Base-by-base conservation (phyloP, 2,113 vertebrate species). In the Daphoenositta chrysoptera region DNA sequence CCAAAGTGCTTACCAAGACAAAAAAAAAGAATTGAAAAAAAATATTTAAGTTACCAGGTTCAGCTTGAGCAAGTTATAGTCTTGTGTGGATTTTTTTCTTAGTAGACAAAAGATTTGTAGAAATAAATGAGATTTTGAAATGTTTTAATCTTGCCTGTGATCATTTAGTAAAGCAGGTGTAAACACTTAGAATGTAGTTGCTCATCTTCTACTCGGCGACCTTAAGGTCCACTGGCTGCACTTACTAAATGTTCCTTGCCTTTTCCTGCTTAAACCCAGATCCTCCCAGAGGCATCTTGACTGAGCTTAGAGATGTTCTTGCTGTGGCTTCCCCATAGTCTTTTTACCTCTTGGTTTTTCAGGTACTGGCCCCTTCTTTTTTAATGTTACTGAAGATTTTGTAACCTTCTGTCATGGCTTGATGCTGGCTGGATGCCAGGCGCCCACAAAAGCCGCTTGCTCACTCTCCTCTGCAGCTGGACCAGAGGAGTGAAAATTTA, bases 221-320 rank as follows among this genome's bases (percentile, higher is more conserved):
- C 0, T 69, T 47, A 19, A 33, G 48, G 48, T 56, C 24, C 1
- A 2, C n/a, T 64, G 39, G 12, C 35, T 50, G 65, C 0, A 0
- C 14, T 63, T 66, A 13, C 4, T 35, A 31, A 33, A 51, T 15
- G 6, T 63, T 85, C 31, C 9, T 64, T 51, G 30, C 8, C 15
- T 82, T 87, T 63, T 31, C n/a, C 6, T 63, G 10, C 27, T 37
- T 53, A 66, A 66, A 57, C 11, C 4, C 2, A 1, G 11, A 9
- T 9, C 21, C 6, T 85, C 13, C 20, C 15, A 14, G 15, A 68
- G 19, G 14, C 30, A 33, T 58, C 33, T 24, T 3, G 0, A 8
- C 42, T 56, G 17, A 30, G 10, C 19, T 68, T 54, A 26, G 24
- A 60, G 10, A 7, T 2, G 0, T 61, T 86, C 8, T 48, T 57